Evolutionary conservation across 2,888 invertebrate species (phyloP).

Genomic region (Scaptomyza parva): DNA sequence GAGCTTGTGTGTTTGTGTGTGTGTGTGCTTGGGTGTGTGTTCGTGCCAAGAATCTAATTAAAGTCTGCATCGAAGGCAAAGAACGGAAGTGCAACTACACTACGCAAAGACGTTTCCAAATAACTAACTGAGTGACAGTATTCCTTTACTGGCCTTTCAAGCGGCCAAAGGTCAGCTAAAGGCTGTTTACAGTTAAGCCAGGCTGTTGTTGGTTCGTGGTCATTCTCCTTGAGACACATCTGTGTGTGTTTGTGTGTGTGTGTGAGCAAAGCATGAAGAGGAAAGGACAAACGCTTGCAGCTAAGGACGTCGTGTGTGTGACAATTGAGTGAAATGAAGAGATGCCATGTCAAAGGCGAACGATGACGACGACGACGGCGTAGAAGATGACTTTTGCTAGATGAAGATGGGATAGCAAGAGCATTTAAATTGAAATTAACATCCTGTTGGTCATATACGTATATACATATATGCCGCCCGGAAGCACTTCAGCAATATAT

Average conservation of each 20-base stretch:
- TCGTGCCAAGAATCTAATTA: conserved; percentile 65
- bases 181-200: conserved; percentile 39
- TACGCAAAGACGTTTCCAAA: background rate
- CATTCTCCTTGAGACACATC: conserved; percentile 44
- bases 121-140: conserved; percentile 3
- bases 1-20: background rate
- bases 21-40: background rate
- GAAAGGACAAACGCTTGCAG: conserved; percentile 44
- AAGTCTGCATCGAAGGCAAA: conserved; percentile 49
- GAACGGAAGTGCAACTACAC: conserved; percentile 61
- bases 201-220: background rate
- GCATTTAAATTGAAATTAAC: conserved; percentile 79
- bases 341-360: conserved; percentile 9
- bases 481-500: conserved; percentile 48
- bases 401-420: conserved; percentile 37
- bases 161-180: conserved; percentile 42
- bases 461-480: conserved; percentile 39
- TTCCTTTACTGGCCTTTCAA: too few relatives aligned
- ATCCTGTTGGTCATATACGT: conserved; percentile 61
- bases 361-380: too few relatives aligned
- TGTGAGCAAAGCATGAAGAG: conserved; percentile 1
- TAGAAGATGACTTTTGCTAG: conserved; percentile 16
- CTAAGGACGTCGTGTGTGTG: conserved; percentile 65
- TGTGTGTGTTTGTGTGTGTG: conserved; percentile 19
- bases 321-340: conserved; percentile 43